Evolutionary conservation across 2,113 vertebrate genomes (phyloP), one percentile per base, ranked within the genome.

Genomic region (Marmota monax): DNA sequence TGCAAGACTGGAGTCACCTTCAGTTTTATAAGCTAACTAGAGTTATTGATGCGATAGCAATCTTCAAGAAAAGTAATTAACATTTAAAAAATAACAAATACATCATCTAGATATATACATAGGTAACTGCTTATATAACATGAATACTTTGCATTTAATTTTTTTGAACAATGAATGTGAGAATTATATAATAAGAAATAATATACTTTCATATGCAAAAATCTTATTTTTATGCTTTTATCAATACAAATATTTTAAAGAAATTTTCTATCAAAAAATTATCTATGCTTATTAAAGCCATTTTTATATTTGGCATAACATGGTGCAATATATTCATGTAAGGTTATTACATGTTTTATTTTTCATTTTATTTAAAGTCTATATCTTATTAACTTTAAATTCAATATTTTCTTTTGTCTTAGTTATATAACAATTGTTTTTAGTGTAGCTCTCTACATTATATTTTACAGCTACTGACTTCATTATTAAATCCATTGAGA

Each of bases 331-430:
- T 90, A 56, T 37, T 56, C 56, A 58, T 22, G 18, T 7, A 92
- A 2, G 4, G 0, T 78, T 29, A 63, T 1, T 56, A 65, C n/a
- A 67, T 92, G 65, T 29, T 65, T 72, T 58, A 80, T 73, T 90
- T 85, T 85, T 42, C 27, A 37, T 78, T 85, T 48, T 90, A 48
- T 90, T 85, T 73, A 86, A 65, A 94, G 13, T 45, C 32, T 65
- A 70, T 32, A 70, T 37, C 37, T 73, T 37, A 87, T 17, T 73
- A 80, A 65, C 17, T 76, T 92, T 92, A 70, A 84, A 61, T 56
- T 56, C 17, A 56, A 6, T 61, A 67, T 69, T 72, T 83, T 88
- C 8, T 67, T 74, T 61, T 61, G 22, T 61, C 58, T 61, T 61
- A 61, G 7, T 7, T 25, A 61, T 61, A 23, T 23, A 63, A 51